Conservation (phyloP, 2,797 vertebrate species). For the Megaceryle alcyon region DNA sequence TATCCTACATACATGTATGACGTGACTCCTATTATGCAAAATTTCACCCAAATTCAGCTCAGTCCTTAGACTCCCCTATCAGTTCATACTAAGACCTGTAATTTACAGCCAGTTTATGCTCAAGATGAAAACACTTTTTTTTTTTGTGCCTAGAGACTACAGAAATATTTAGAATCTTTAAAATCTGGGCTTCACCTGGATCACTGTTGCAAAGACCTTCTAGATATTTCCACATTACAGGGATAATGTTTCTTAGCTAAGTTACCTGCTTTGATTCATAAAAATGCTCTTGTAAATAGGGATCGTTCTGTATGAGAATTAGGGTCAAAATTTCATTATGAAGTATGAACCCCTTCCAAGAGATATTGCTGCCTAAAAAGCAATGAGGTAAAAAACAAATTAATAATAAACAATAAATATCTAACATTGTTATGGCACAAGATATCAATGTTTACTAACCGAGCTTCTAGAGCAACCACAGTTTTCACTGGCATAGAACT, state of each 20-base stretch:
- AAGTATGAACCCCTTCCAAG: not conserved
- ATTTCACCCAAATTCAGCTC: constrained; percentile 42
- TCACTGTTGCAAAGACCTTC: constrained; percentile 39
- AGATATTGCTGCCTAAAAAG: not conserved
- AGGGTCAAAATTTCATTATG: constrained; percentile 29
- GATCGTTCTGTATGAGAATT: constrained; percentile 4
- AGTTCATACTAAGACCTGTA: constrained; percentile 58
- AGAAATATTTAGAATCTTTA: constrained; percentile 35
- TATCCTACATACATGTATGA: not conserved
- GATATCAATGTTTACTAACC: not conserved
- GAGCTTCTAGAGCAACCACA: constrained; percentile 21
- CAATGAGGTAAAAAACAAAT: not conserved
- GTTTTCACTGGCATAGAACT: constrained; percentile 2
- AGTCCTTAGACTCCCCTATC: not conserved
- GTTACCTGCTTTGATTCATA: constrained; percentile 29
- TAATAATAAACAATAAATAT: constrained; percentile 11
- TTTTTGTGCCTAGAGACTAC: not conserved
- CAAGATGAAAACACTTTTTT: constrained; percentile 26
- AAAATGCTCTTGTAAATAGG: constrained; percentile 39
- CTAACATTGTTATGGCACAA: not conserved
- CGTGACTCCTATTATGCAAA: not conserved
- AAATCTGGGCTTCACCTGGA: constrained; percentile 12
- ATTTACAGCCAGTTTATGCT: constrained; percentile 59
- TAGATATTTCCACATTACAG: constrained; percentile 39
- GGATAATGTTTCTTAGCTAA: constrained; percentile 19